Conservation (phyloP, 2,888 invertebrate species). For the Elegia similella region DNA sequence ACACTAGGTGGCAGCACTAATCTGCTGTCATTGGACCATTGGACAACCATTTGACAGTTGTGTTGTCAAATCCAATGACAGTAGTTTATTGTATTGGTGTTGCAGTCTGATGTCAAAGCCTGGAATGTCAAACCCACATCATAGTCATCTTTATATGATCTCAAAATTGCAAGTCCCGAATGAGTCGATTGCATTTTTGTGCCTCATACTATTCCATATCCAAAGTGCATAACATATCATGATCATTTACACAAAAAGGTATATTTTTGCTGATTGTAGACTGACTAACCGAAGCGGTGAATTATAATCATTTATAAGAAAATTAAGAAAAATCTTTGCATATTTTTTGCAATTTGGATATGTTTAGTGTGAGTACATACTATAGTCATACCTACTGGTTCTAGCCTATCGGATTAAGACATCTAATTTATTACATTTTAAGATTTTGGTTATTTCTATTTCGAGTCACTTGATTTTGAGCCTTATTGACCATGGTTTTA, state of each 20-base stretch:
- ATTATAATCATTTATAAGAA: neutral
- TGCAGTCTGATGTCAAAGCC: no score
- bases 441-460: neutral
- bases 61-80: no score
- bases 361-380: neutral
- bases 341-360: neutral
- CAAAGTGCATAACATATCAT: slow-evolving; percentile 27
- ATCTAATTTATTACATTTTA: slow-evolving; percentile 2
- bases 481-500: neutral
- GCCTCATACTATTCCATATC: slow-evolving; percentile 42
- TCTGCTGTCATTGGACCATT: no score
- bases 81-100: no score
- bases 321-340: neutral
- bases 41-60: no score
- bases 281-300: neutral
- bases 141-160: slow-evolving; percentile 66
- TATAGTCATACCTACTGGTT: slow-evolving; percentile 9
- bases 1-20: no score
- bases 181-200: slow-evolving; percentile 65
- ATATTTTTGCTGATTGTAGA: neutral
- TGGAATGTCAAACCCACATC: neutral
- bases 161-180: slow-evolving; percentile 70
- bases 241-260: neutral
- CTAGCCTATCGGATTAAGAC: slow-evolving; percentile 11
- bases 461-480: neutral